phyloP scores from a whole-genome alignment of 2,888 invertebrate genomes.

The Sarcophaga carnaria region DNA sequence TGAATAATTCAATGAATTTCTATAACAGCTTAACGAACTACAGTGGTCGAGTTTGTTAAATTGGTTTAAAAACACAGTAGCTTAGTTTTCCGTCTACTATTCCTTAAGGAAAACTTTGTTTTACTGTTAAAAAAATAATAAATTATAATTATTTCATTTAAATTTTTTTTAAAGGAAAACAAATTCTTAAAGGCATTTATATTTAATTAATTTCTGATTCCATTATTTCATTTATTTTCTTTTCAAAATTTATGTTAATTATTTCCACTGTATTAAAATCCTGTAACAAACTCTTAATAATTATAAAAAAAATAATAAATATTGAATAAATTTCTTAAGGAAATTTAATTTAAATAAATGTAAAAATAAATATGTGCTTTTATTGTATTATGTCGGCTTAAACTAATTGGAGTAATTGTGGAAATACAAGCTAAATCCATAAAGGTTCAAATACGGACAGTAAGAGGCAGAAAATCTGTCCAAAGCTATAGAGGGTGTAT shows the following conservation, averaged over 20 bases:
- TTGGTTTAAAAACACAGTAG: slow-evolving; percentile 44
- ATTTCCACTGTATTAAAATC: slow-evolving; percentile 63
- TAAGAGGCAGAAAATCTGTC: no score
- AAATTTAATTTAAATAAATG: slow-evolving; percentile 71
- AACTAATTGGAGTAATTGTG: no score
- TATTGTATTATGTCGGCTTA: slow-evolving; percentile 24
- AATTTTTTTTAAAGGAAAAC: slow-evolving; percentile 1
- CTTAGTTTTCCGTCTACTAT: slow-evolving; percentile 59
- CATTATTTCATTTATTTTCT: slow-evolving; percentile 27
- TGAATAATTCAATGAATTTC: slow-evolving; percentile 42
- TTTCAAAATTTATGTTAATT: slow-evolving; percentile 25
- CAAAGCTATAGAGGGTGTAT: no score
- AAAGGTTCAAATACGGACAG: no score
- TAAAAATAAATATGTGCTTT: slow-evolving; percentile 47
- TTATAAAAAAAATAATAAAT: slow-evolving; percentile 50
- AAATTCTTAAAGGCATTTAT: slow-evolving; percentile 57
- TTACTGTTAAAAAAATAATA: slow-evolving; percentile 20
- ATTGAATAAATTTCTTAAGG: slow-evolving; percentile 71
- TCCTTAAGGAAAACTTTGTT: slow-evolving; percentile 37
- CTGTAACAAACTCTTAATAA: slow-evolving; percentile 32
- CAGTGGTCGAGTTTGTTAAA: slow-evolving; percentile 45
- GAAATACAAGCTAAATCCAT: no score
- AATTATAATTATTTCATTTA: not conserved
- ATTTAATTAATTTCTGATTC: slow-evolving; percentile 37
- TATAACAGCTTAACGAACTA: slow-evolving; percentile 45